Conservation (phyloP, 2,113 vertebrate species). For the Cranoglanis bouderius region DNA sequence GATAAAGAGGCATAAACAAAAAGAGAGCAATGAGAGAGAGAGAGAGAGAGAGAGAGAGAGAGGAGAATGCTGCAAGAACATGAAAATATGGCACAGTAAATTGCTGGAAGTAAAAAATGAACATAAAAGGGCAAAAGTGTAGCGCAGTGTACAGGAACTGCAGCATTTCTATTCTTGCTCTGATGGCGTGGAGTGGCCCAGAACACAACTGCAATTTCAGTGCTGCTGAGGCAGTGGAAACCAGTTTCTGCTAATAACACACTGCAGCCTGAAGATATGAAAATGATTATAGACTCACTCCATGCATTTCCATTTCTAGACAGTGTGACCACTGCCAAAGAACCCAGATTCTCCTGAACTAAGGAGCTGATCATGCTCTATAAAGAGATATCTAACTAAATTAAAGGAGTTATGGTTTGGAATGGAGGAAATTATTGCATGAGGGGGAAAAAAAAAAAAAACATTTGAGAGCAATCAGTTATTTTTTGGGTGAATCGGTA, state of each 20-base stretch:
- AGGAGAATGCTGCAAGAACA: neutral
- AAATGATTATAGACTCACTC: slow-evolving; percentile 74
- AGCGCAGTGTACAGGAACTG: neutral
- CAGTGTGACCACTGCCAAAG: slow-evolving; percentile 61
- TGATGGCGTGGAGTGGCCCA: slow-evolving; percentile 25
- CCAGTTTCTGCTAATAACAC: slow-evolving; percentile 75
- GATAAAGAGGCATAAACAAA: neutral
- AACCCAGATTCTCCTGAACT: slow-evolving; percentile 60
- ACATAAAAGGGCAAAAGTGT: slow-evolving; percentile 16
- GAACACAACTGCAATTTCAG: slow-evolving; percentile 75
- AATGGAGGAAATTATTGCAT: neutral
- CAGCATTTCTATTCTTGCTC: slow-evolving; percentile 29
- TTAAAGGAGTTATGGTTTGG: slow-evolving; percentile 3
- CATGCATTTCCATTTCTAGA: slow-evolving; percentile 69
- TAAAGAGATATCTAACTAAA: slow-evolving; percentile 8
- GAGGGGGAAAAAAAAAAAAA: neutral
- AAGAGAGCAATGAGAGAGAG: neutral
- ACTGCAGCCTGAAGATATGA: slow-evolving; percentile 68
- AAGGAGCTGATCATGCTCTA: slow-evolving; percentile 67
- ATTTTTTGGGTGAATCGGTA: neutral
- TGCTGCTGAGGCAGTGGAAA: slow-evolving; percentile 71
- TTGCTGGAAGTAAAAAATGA: slow-evolving; percentile 23
- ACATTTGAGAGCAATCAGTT: neutral
- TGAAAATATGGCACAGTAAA: slow-evolving; percentile 2
- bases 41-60: neutral